These are phyloP conservation scores for Epirrita christyi DNA, from an alignment of 2,888 invertebrate species.

Conservation along the genomic window DNA sequence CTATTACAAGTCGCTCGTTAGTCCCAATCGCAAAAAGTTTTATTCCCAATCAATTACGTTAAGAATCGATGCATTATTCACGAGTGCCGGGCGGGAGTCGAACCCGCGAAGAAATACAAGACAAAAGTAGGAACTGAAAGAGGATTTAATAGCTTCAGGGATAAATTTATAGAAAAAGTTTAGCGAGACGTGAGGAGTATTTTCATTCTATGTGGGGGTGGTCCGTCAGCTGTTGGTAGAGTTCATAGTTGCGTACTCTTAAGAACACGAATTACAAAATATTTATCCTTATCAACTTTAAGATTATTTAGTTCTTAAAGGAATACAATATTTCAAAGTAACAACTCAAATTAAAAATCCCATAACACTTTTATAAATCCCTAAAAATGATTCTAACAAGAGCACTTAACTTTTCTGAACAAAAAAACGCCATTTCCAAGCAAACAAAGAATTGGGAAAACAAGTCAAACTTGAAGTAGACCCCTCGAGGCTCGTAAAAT, in stretches of 20 bases:
- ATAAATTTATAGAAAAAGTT: conserved; percentile 21
- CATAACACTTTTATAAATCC: conserved; percentile 8
- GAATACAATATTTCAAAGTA: too few relatives aligned
- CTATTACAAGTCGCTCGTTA: conserved; percentile 19
- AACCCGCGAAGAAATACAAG: conserved; percentile 20
- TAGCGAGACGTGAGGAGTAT: too few relatives aligned
- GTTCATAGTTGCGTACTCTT: too few relatives aligned
- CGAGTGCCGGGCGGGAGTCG: conserved; percentile 27
- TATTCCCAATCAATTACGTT: conserved; percentile 51
- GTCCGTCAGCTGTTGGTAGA: neutral
- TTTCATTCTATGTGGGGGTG: conserved; percentile 4
- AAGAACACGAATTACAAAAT: too few relatives aligned
- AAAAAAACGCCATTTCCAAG: conserved; percentile 19
- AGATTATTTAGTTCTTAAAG: too few relatives aligned
- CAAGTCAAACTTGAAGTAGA: conserved; percentile 29
- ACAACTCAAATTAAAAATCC: too few relatives aligned
- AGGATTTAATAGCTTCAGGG: conserved; percentile 17
- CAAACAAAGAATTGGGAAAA: conserved; percentile 32
- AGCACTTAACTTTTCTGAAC: conserved; percentile 19
- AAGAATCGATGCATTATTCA: conserved; percentile 49
- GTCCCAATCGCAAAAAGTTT: conserved; percentile 25
- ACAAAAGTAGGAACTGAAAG: conserved; percentile 1
- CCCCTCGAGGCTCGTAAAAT: conserved; percentile 30
- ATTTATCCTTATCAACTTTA: too few relatives aligned
- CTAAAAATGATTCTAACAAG: conserved; percentile 13